phyloP scores from a whole-genome alignment of 2,888 invertebrate genomes.

The Chymomyza fuscimana region DNA sequence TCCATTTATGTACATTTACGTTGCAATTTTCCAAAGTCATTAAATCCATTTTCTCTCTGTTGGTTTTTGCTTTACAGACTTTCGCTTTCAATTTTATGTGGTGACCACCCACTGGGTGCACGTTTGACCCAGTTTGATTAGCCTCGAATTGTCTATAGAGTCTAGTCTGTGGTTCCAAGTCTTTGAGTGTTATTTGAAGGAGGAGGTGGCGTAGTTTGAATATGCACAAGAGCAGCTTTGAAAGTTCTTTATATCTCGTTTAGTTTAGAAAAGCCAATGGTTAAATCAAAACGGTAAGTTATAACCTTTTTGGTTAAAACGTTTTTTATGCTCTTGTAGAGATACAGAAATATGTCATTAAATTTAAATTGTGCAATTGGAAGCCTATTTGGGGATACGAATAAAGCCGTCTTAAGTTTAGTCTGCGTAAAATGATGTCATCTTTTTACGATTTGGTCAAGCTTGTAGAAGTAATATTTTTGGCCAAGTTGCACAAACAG shows the following conservation, averaged over 20 bases:
- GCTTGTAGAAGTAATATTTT: too few species aligned
- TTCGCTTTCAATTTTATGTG: slow-evolving; percentile 35
- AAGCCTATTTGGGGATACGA: too few species aligned
- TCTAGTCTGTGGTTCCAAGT: slow-evolving; percentile 14
- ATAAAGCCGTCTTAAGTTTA: too few species aligned
- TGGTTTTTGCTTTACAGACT: slow-evolving; percentile 33
- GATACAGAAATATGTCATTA: too few species aligned
- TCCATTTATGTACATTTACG: slow-evolving; percentile 59
- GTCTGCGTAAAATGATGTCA: too few species aligned
- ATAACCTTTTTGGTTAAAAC: too few species aligned
- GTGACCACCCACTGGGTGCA: background rate
- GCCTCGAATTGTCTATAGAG: slow-evolving; percentile 45
- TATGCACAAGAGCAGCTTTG: background rate
- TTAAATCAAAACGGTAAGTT: background rate
- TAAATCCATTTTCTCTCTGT: slow-evolving; percentile 45
- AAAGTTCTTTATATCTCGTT: background rate
- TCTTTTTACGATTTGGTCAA: too few species aligned
- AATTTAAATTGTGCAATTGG: too few species aligned
- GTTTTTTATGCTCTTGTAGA: too few species aligned
- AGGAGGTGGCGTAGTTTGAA: slow-evolving; percentile 11
- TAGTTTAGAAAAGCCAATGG: background rate
- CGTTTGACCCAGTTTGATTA: slow-evolving; percentile 63
- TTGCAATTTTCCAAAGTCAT: slow-evolving; percentile 57
- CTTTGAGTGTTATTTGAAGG: slow-evolving; percentile 6
- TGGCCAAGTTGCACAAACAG: too few species aligned